Base-by-base conservation (phyloP, 1,140 invertebrate genomes). In the Lerema accius region DNA sequence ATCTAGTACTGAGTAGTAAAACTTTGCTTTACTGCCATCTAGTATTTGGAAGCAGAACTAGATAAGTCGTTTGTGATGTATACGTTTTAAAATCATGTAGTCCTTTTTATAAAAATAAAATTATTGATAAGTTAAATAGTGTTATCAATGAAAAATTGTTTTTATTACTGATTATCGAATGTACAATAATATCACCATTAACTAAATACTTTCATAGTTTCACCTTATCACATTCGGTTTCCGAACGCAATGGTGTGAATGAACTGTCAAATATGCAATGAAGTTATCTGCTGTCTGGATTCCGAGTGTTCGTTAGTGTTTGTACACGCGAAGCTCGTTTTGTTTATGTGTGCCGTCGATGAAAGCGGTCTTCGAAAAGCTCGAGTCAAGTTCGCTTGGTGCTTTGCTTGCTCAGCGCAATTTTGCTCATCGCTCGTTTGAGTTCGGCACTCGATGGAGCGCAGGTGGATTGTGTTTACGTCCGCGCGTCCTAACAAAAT, bases 201-300 rank as follows among this genome's bases (percentile, higher is more conserved):
- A 46, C 43, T 46, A 19, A 46, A 46, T 23, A 23, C 5, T 3
- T 5, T 23, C 5, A 23, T 23, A 23, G 5, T 23, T 23, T 23
- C 2, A 23, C 19, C 2, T 23, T 23, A 23, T 23, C 19, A 14
- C 4, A 50, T 15, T 35, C 4, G n/a, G 32, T 53, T 51, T 39
- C 28, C 23, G 23, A 67, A 53, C 19, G 46, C 5, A 67, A 46
- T 37, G 63, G 71, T 78, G 79, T 85, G 76, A 84, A 86, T 86
- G 82, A 86, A 83, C 84, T 85, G 79, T 85, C 84, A 85, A 86
- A 82, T 86, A 78, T 75, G 68, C 53, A 65, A 68, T 84, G 85
- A 88, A 86, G 81, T 80, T 86, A 82, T 80, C 77, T 59, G 67
- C 77, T 81, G 84, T 86, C 85, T 88, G 85, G 73, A 45, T 58